Conservation (phyloP, 2,888 invertebrate species). For the Allacma fusca region DNA sequence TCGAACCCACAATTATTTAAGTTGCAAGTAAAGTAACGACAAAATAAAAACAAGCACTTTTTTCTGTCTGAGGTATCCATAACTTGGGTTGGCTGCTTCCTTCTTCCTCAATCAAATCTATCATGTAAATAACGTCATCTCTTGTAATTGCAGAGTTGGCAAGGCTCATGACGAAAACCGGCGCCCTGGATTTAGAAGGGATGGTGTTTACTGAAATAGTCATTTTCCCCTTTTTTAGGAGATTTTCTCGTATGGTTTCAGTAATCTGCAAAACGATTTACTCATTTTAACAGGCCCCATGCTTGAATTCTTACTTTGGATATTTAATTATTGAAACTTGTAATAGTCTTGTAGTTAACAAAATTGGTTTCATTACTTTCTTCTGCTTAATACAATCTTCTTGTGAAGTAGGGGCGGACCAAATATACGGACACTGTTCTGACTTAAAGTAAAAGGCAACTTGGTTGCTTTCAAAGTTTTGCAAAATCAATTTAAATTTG, state of each 20-base stretch:
- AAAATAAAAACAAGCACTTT: too few relatives aligned
- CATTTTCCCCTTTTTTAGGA: background rate
- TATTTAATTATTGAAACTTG: too few relatives aligned
- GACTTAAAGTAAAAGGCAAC: conserved; percentile 5
- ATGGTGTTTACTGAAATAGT: conserved; percentile 6
- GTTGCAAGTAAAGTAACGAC: too few relatives aligned
- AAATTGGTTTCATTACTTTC: background rate
- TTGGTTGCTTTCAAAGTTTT: conserved; percentile 13
- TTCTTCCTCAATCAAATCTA: conserved; percentile 45
- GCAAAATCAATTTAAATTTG: background rate
- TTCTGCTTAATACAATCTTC: background rate
- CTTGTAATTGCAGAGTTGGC: conserved; percentile 39
- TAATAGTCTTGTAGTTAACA: too few relatives aligned
- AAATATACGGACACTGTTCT: background rate
- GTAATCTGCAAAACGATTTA: conserved; percentile 1
- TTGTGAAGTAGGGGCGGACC: background rate
- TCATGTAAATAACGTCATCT: conserved; percentile 41
- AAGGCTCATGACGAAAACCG: conserved; percentile 20
- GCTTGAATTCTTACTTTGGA: too few relatives aligned
- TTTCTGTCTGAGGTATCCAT: too few relatives aligned
- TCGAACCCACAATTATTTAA: too few relatives aligned
- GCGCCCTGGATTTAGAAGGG: too few relatives aligned
- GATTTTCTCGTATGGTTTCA: background rate
- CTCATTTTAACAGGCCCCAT: too few relatives aligned
- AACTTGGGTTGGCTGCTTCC: conserved; percentile 21